Conservation (phyloP, 2,797 vertebrate species). For the Schizothorax lantsangensis region DNA sequence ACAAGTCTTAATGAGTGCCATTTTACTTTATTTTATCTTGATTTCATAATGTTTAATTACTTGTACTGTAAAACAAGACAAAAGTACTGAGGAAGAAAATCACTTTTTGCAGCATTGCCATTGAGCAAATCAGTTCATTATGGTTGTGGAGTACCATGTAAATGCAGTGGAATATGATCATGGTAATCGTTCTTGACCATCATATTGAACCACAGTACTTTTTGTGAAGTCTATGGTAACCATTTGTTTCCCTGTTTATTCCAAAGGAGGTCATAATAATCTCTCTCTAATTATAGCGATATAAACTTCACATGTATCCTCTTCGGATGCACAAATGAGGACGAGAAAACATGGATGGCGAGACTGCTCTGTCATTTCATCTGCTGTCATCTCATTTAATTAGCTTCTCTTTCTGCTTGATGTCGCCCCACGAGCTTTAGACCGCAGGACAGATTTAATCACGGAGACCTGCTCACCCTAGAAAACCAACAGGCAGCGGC, state of each 20-base stretch:
- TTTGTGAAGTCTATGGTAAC: neutral
- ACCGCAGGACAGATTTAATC: slow-evolving; percentile 53
- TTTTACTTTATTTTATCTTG: too few species aligned
- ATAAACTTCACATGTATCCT: slow-evolving; percentile 39
- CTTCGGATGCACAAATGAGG: slow-evolving; percentile 48
- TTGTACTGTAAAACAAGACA: too few species aligned
- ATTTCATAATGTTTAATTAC: too few species aligned
- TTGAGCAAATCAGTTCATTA: too few species aligned
- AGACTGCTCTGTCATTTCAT: slow-evolving; percentile 50
- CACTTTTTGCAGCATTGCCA: too few species aligned
- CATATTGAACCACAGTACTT: neutral
- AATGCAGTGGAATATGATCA: neutral
- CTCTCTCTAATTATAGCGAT: slow-evolving; percentile 29
- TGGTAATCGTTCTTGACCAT: neutral
- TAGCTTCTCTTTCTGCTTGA: slow-evolving; percentile 56
- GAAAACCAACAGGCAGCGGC: slow-evolving; percentile 21
- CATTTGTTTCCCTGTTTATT: slow-evolving; percentile 20
- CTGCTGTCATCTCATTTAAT: slow-evolving; percentile 60
- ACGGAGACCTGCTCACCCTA: slow-evolving; percentile 37
- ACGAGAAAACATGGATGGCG: slow-evolving; percentile 23
- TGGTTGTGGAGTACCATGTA: neutral
- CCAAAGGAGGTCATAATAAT: slow-evolving; percentile 41
- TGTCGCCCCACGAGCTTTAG: slow-evolving; percentile 50
- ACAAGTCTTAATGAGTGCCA: too few species aligned
- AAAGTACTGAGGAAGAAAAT: too few species aligned